Conservation (phyloP, 2,888 invertebrate genomes). For the Andrena bucephala region DNA sequence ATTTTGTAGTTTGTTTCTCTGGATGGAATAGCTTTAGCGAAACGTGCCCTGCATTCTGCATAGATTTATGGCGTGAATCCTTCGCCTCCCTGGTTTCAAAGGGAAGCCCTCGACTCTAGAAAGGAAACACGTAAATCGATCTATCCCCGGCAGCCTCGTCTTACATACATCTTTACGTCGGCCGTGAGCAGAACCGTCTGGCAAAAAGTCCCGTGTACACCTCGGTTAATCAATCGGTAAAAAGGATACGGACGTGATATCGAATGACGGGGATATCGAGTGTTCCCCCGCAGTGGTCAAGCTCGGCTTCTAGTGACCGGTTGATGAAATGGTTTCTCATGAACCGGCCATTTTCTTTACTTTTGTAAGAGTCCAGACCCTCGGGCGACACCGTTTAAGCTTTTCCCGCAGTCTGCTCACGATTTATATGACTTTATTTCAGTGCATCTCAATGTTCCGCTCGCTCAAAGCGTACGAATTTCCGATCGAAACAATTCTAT, state of each 20-base stretch:
- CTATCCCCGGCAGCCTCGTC: constrained; percentile 46
- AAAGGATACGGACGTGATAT: constrained; percentile 70
- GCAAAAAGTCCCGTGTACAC: constrained; percentile 50
- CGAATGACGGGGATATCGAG: constrained; percentile 68
- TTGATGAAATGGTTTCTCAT: constrained; percentile 29
- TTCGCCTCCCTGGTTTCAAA: constrained; percentile 24
- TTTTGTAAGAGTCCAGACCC: not conserved
- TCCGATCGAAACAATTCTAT: not conserved
- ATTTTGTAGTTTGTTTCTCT: not conserved
- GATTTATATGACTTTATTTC: constrained; percentile 7
- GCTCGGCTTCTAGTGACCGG: constrained; percentile 30
- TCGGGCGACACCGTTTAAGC: not conserved
- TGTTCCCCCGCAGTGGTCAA: constrained; percentile 59
- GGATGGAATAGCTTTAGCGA: constrained; percentile 26
- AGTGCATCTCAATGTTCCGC: not conserved
- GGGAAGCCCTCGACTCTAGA: constrained; percentile 35
- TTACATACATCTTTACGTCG: constrained; percentile 41
- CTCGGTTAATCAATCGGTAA: constrained; percentile 75
- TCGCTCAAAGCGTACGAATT: not conserved
- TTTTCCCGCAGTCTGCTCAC: no score
- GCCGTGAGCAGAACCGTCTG: constrained; percentile 20
- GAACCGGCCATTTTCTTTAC: constrained; percentile 26
- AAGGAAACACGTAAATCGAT: constrained; percentile 64
- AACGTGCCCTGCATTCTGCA: constrained; percentile 39
- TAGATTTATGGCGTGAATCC: constrained; percentile 39